Conservation (phyloP, 2,797 vertebrate species). For the Hyperoplus lanceolatus region DNA sequence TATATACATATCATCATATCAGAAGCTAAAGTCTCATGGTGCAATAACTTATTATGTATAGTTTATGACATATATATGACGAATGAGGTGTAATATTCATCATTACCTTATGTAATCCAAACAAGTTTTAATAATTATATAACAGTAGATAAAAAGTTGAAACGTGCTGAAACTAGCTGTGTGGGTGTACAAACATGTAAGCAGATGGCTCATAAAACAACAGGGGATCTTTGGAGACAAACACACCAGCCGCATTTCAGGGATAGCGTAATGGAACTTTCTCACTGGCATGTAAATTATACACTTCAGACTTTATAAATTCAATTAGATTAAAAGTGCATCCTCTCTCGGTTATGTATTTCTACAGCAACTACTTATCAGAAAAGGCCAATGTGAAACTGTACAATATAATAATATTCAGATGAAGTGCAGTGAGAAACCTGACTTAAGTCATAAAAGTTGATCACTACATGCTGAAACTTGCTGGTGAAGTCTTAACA, state of each 20-base stretch:
- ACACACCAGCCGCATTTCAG: conserved; percentile 62
- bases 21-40: not conserved
- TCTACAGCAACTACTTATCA: not conserved
- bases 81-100: not conserved
- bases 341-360: not conserved
- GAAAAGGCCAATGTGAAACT: not conserved
- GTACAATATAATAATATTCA: not conserved
- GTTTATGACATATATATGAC: not conserved
- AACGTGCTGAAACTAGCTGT: conserved; percentile 32
- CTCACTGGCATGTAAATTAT: conserved; percentile 58
- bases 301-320: conserved; percentile 20
- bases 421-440: conserved; percentile 1
- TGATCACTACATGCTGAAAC: conserved; percentile 14
- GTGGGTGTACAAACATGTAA: conserved; percentile 42
- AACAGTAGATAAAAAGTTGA: conserved; percentile 32
- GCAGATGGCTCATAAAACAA: conserved; percentile 65
- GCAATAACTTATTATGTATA: not conserved
- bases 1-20: not conserved
- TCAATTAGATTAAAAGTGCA: conserved; percentile 38
- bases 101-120: not conserved
- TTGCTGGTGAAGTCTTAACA: conserved; percentile 2
- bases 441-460: conserved; percentile 11
- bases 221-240: conserved; percentile 49
- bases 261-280: conserved; percentile 66
- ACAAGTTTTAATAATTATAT: conserved; percentile 4